Evolutionary conservation across 2,113 vertebrate genomes (phyloP), one percentile per base, ranked within the genome.

Genomic region (Micromys minutus): DNA sequence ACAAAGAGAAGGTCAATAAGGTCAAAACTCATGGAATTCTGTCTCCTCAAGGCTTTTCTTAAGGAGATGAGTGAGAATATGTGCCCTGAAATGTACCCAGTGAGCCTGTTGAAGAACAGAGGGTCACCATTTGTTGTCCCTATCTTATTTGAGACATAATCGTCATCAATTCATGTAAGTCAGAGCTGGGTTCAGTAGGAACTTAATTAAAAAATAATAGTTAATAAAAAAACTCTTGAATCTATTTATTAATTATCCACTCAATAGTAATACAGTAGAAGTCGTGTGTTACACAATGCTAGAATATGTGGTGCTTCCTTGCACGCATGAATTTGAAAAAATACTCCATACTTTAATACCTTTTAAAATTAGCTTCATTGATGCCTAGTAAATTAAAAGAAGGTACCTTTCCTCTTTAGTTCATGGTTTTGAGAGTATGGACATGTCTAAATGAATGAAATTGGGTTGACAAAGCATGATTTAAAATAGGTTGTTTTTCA

Each of bases 41-140:
- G 11, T 12, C 0, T 0, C 3, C 55, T 72, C 39, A 24, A 90
- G 1, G 9, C 67, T 45, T 42, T 0, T 69, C 34, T 76, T 13
- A 52, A 52, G 50, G 24, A 63, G 80, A 7, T 71, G 4, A 5
- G 1, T 71, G 1, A 29, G 7, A 85, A 0, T 1, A 3, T 71
- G 7, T 21, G 4, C 29, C 52, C 0, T 69, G 10, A 90, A 61
- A 17, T 75, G 21, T 79, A 72, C 12, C 11, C 3, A 22, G 36
- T 45, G 55, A 1, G 1, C 29, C 36, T 22, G 1, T 47, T 26
- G 69, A 13, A 17, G n/a, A 16, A 2, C 3, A 45, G 0, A 74
- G 83, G 5, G 29, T 76, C 6, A 57, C 21, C 50, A 5, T 39
- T 59, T 19, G 10, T 87, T 52, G 36, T 61, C 72, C 16, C 50